phyloP scores from a whole-genome alignment of 2,113 vertebrate species.

The Uropsilus gracilis region DNA sequence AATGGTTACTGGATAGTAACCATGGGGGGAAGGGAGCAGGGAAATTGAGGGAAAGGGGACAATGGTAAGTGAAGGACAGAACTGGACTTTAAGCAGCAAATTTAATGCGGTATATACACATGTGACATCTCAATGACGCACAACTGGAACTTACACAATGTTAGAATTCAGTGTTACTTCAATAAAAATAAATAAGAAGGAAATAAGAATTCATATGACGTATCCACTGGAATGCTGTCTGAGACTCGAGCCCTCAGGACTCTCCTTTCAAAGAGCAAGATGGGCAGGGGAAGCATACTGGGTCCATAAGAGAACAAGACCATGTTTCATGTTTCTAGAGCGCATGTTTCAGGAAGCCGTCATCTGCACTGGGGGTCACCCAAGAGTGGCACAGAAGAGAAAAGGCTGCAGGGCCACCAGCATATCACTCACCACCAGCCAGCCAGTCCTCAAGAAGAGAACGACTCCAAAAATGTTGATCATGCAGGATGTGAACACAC shows the following conservation, averaged over 20 bases:
- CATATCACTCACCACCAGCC: slow-evolving; percentile 92
- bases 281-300: no score
- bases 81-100: no score
- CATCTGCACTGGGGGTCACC: background rate
- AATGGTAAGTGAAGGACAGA: no score
- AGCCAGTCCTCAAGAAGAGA: slow-evolving; percentile 96
- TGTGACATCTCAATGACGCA: no score
- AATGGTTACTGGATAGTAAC: no score
- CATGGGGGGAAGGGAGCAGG: no score
- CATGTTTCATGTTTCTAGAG: background rate
- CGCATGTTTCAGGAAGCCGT: background rate
- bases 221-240: background rate
- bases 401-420: background rate
- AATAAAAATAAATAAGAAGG: no score
- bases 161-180: no score
- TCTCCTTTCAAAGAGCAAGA: background rate
- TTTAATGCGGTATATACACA: no score
- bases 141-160: no score
- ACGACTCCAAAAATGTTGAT: slow-evolving; percentile 99
- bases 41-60: no score
- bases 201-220: background rate
- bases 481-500: slow-evolving; percentile 99
- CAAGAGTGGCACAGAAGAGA: fast-evolving
- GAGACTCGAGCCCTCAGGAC: background rate
- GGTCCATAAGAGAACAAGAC: no score